phyloP scores from a whole-genome alignment of 2,113 vertebrate species.

The Epinephelus lanceolatus region DNA sequence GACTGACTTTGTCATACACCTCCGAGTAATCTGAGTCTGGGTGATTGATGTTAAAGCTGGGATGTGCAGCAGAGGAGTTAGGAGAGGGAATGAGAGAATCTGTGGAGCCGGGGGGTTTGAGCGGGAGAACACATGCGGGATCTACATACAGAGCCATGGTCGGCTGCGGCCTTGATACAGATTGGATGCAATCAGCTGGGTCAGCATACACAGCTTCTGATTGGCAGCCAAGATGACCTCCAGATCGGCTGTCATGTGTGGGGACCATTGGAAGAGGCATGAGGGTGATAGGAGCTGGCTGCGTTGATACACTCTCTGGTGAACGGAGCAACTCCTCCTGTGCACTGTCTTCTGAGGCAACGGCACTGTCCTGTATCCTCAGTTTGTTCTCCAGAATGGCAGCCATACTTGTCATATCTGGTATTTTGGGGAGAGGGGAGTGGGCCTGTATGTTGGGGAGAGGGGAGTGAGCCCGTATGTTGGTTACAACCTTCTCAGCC shows the following conservation, averaged over 20 bases:
- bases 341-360: not conserved
- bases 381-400: slow-evolving; percentile 53
- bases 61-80: not conserved
- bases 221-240: not conserved
- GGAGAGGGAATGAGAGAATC: not conserved
- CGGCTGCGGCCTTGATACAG: not conserved
- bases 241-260: slow-evolving; percentile 1
- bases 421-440: slow-evolving; percentile 81
- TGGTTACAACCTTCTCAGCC: slow-evolving; percentile 53
- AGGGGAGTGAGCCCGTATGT: slow-evolving; percentile 14
- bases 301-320: slow-evolving; percentile 76
- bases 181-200: slow-evolving; percentile 82
- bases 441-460: slow-evolving; percentile 57
- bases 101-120: slow-evolving; percentile 41
- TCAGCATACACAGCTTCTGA: slow-evolving; percentile 88
- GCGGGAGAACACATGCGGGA: slow-evolving; percentile 59
- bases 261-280: slow-evolving; percentile 75
- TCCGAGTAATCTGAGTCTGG: slow-evolving; percentile 81
- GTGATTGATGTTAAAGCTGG: not conserved
- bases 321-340: slow-evolving; percentile 6
- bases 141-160: slow-evolving; percentile 58
- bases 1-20: slow-evolving; percentile 79
- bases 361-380: slow-evolving; percentile 30
- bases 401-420: slow-evolving; percentile 14
- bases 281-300: slow-evolving; percentile 83